Percentiles rank a stretch among this genome's conserved stretches.
phyloP scores from a whole-genome alignment of 2,113 vertebrate genomes.

The Sakesphorus luctuosus region DNA sequence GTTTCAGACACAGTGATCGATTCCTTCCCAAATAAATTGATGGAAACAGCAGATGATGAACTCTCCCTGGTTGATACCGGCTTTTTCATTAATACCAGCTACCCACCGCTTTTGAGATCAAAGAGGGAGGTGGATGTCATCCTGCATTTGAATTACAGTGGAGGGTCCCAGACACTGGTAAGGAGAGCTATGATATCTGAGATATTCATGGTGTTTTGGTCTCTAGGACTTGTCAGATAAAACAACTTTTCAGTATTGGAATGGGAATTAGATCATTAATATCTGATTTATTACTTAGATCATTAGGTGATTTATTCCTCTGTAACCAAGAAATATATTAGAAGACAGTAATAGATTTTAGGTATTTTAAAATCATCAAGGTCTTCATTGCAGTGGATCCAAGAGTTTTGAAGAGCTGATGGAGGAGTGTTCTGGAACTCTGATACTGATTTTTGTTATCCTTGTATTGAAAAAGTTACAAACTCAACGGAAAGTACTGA shows the following conservation, averaged over 20 bases:
- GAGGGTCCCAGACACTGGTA: constrained; percentile 66
- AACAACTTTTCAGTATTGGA: background rate
- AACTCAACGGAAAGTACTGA: background rate
- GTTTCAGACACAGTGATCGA: constrained; percentile 74
- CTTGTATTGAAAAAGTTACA: background rate
- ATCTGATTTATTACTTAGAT: background rate
- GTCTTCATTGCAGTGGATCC: background rate
- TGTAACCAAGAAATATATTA: background rate
- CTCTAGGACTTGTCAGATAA: background rate
- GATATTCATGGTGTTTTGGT: background rate
- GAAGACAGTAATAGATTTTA: background rate
- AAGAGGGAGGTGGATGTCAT: constrained; percentile 77
- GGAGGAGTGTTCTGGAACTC: background rate
- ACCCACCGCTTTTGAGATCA: constrained; percentile 71
- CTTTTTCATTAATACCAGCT: constrained; percentile 81
- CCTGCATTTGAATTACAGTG: constrained; percentile 73
- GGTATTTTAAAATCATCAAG: background rate
- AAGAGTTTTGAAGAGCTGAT: background rate
- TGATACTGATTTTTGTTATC: background rate
- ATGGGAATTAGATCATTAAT: background rate
- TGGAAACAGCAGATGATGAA: constrained; percentile 64
- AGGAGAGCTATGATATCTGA: background rate
- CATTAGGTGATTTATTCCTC: background rate
- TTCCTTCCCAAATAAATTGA: constrained; percentile 68
- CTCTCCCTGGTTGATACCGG: constrained; percentile 79